Percentiles rank a stretch among this genome's conserved stretches.
Conservation (phyloP, 2,113 vertebrate species). For the Butastur rufipennis region DNA sequence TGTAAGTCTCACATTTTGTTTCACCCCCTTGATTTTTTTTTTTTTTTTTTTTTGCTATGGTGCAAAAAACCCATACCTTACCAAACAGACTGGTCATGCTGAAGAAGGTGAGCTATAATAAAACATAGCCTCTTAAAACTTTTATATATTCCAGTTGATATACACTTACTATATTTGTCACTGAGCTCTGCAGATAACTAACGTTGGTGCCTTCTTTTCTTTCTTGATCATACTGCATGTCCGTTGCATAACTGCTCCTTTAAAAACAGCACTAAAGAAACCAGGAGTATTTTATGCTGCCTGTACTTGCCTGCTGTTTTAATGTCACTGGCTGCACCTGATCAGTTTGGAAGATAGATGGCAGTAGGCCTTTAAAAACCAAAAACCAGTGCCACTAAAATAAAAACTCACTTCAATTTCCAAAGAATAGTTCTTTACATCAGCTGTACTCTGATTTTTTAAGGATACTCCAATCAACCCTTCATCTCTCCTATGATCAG, state of each 20-base stretch:
- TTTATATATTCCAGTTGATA: neutral
- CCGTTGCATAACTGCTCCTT: neutral
- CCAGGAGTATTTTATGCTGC: neutral
- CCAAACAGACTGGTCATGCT: neutral
- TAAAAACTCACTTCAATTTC: conserved; percentile 73
- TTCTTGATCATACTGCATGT: neutral
- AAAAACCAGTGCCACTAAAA: neutral
- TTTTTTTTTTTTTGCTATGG: neutral
- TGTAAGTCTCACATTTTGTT: neutral
- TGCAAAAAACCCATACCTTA: neutral
- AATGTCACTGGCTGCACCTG: neutral
- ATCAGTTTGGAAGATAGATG: neutral
- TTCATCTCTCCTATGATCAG: neutral
- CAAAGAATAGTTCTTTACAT: conserved; percentile 76
- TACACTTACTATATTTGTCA: neutral
- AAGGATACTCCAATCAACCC: conserved; percentile 67
- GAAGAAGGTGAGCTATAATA: neutral
- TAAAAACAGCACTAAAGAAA: neutral
- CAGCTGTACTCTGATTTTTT: conserved; percentile 70
- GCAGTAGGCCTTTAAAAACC: neutral
- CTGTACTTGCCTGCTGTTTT: neutral
- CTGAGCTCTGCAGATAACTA: neutral
- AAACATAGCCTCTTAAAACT: neutral
- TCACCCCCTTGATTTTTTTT: too few species aligned
- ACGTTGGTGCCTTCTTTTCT: neutral